Evolutionary conservation across 2,113 vertebrate genomes (phyloP).

Genomic region (Crotalus horridus): DNA sequence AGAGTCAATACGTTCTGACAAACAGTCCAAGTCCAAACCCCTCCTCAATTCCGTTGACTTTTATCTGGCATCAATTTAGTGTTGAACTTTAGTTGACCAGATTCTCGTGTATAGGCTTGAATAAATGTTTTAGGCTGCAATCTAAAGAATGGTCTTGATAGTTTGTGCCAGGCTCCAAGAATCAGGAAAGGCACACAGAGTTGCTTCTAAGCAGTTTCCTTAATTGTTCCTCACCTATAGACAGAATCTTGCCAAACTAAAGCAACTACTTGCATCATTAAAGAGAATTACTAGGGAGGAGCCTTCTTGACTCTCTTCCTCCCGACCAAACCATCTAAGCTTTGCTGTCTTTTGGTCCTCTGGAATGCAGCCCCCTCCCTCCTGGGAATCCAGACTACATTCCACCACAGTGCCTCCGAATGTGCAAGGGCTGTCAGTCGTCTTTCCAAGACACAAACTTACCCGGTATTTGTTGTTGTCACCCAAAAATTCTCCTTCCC

Average conservation of each 20-base stretch:
- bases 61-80: no score
- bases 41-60: no score
- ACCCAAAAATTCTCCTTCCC: slow-evolving; percentile 85
- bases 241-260: not conserved
- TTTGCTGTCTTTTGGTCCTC: not conserved
- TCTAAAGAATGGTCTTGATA: not conserved
- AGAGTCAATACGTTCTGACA: no score
- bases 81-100: no score
- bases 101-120: no score
- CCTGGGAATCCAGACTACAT: not conserved
- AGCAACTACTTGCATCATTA: not conserved
- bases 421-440: not conserved
- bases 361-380: not conserved
- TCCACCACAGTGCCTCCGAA: not conserved
- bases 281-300: not conserved
- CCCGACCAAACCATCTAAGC: not conserved
- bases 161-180: not conserved
- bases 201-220: not conserved
- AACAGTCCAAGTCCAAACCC: no score
- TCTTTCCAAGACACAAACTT: slow-evolving; percentile 26
- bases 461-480: slow-evolving; percentile 90
- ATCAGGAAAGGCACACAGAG: not conserved
- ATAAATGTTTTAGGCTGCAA: not conserved
- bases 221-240: not conserved
- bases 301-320: not conserved